Evolutionary conservation across 2,113 vertebrate species (phyloP), one percentile per base, ranked within the genome.

Genomic region (zebrafish (Danio rerio)): DNA sequence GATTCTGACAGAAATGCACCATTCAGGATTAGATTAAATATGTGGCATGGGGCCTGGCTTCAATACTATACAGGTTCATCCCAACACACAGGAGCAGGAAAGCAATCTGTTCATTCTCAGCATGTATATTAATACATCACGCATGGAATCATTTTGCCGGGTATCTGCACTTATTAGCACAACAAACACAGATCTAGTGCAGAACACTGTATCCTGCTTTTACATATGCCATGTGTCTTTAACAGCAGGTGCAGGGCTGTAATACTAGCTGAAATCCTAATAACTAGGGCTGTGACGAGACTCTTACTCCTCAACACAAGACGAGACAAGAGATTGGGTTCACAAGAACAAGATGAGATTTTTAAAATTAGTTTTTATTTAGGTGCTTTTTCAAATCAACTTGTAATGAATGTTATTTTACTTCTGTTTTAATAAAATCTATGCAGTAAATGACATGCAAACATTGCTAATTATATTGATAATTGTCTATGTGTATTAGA

Each of bases 1-100:
- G 40, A 83, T 81, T 83, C 83, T 86, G 88, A 89, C 89, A 89
- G 83, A 21, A 75, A 66, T 83, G 65, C 85, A 85, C 82, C 84
- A 83, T 50, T 76, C 79, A 82, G 58, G 66, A 88, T 88, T 80
- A 82, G 76, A 85, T 87, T 85, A 84, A 89, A 85, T 70, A 78
- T 77, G 49, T 65, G 83, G 81, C 81, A 74, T 70, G 59, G 56
- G 68, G 73, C 74, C 80, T 69, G 76, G 65, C 55, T 12, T 43
- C 15, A 56, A 71, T 58, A 53, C 43, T 49, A 40, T 76, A 45
- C 56, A 77, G 78, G 77, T 72, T 10, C 56, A 76, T 58, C 49
- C 18, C 31, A 56, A 84, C 62, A 77, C 21, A 59, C 11, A 50
- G 65, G 20, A 68, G 50, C 75, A 66, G 13, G 45, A 16, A 59